phyloP scores from a whole-genome alignment of 2,888 invertebrate genomes.

The Patella pellucida region DNA sequence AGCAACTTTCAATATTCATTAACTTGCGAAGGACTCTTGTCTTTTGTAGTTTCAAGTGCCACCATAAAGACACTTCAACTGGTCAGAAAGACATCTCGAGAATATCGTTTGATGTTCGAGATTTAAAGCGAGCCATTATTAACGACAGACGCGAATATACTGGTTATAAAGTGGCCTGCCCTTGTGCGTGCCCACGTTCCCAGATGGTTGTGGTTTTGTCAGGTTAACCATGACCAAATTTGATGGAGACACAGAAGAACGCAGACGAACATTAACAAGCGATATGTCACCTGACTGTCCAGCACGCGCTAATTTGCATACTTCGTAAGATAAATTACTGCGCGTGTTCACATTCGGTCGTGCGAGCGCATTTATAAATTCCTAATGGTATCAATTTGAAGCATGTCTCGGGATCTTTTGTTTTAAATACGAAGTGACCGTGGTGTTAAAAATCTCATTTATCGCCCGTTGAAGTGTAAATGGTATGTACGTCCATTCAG shows the following conservation, averaged over 20 bases:
- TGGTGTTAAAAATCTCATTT: background rate
- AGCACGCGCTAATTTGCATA: slow-evolving; percentile 11
- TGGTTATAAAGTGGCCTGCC: background rate
- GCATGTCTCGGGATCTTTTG: slow-evolving; percentile 2
- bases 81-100: slow-evolving; percentile 3
- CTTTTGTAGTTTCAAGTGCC: slow-evolving; percentile 4
- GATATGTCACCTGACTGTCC: slow-evolving; percentile 12
- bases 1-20: too few relatives aligned
- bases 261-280: slow-evolving; percentile 10
- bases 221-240: slow-evolving; percentile 3
- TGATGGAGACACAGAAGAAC: slow-evolving; percentile 6
- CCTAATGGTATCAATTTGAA: background rate
- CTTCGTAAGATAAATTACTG: slow-evolving; percentile 7
- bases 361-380: background rate
- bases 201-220: slow-evolving; percentile 2
- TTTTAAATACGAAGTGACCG: background rate
- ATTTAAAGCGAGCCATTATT: background rate
- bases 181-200: slow-evolving; percentile 2
- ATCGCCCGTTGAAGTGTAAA: background rate
- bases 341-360: slow-evolving; percentile 9
- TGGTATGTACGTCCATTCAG: background rate
- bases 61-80: slow-evolving; percentile 3
- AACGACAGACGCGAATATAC: background rate
- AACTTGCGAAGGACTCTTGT: too few relatives aligned
- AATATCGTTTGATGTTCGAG: slow-evolving; percentile 7